These are phyloP conservation scores for Orycteropus afer DNA, from an alignment of 2,113 vertebrate species.

Conservation along the genomic window DNA sequence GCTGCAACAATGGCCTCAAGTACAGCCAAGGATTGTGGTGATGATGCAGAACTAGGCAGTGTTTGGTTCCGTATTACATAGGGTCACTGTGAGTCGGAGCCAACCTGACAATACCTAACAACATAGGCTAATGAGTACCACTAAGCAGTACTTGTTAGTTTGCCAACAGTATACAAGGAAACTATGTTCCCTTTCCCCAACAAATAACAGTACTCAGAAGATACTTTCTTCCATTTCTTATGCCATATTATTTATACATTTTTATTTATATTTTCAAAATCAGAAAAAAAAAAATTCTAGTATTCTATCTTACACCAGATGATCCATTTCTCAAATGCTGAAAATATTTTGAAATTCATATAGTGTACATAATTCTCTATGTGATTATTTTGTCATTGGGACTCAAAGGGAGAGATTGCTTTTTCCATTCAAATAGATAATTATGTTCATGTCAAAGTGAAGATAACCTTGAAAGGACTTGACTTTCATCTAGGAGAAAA, in stretches of 20 bases:
- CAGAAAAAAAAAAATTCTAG: not conserved
- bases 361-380: not conserved
- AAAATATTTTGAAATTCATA: not conserved
- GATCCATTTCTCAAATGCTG: not conserved
- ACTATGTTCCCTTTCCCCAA: not conserved
- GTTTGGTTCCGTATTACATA: too few relatives aligned
- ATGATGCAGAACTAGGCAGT: too few relatives aligned
- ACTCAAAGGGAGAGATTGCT: not conserved
- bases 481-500: not conserved
- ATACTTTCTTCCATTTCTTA: not conserved
- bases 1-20: too few relatives aligned
- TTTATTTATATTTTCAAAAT: not conserved
- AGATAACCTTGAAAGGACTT: not conserved
- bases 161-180: not conserved
- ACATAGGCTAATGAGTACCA: not conserved
- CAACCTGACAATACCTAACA: too few relatives aligned
- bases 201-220: not conserved
- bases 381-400: not conserved
- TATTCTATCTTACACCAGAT: not conserved
- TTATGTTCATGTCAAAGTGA: not conserved
- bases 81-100: too few relatives aligned
- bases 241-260: not conserved
- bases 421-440: constrained; percentile 21
- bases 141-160: not conserved
- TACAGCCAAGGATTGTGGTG: too few relatives aligned